Base-by-base conservation (phyloP, 2,888 invertebrate species). In the Caenorhabditis wallacei region DNA sequence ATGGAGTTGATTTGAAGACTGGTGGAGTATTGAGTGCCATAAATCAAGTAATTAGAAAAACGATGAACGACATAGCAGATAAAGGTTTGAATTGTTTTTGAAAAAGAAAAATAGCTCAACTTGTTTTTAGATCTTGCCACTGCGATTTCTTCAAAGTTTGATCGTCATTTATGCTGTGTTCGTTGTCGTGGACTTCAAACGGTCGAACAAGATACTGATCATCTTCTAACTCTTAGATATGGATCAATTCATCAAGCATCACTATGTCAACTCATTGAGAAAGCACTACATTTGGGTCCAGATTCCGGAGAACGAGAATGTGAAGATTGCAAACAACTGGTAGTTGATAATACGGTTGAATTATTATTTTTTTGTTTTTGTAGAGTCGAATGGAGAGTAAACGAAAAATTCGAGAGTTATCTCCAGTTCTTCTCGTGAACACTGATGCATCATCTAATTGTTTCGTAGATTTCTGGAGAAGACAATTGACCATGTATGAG, bases 261-360 rank as follows among this genome's bases (percentile, higher is more conserved):
- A 18, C 75, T 87, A 37, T 85, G 84, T 66, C 72, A 82, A 35
- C 74, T 87, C 11, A 66, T 87, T n/a, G 87, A 87, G 48, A 85
- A 87, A 56, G 68, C 84, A 1, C 48, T 87, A 8, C 82, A 86
- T 74, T 54, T 74, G 8, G 78, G 85, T 10, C 22, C 35, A 5
- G 70, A 80, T 13, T 37, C 64, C 2, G 54, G n/a, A 2, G 85
- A 87, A 48, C 70, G 48, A 0, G 80, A 81, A 24, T 87, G 87
- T 51, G 56, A 64, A 16, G 82, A 82, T 2, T 74, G 74, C 26
- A 40, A 80, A 75, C 61, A 57, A 20, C 35, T n/a, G 54, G 72
- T 24, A n/a, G n/a, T 13, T 18, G 18, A 48, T 35, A 61, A 26
- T 59, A 40, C 11, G 46, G 56, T 46, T 30, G 16, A n/a, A n/a